A percentile compares a stretch with the other conserved stretches of the same genome.
These are phyloP conservation scores for Austrofundulus limnaeus DNA, from an alignment of 2,113 vertebrate genomes.

Conservation along the genomic window DNA sequence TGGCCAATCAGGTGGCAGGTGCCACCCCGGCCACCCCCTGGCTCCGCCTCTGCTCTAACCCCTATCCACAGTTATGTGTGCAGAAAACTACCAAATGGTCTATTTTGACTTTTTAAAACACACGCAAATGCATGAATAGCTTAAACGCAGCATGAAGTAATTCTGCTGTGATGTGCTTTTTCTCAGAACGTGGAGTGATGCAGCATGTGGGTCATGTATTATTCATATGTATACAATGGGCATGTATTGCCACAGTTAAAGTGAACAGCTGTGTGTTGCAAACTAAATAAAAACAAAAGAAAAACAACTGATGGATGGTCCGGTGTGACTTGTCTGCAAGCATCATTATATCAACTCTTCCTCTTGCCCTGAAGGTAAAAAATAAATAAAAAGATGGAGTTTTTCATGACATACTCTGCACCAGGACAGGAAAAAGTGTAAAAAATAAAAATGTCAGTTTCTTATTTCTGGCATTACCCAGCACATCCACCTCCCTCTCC, in stretches of 20 bases:
- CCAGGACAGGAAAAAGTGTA: slow-evolving; percentile 33
- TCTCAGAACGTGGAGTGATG: slow-evolving; percentile 42
- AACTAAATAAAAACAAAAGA: slow-evolving; percentile 6
- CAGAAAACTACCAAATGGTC: too few relatives aligned
- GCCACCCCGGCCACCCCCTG: too few relatives aligned
- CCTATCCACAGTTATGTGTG: too few relatives aligned
- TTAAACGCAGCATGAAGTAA: slow-evolving; percentile 34
- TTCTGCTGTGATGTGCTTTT: slow-evolving; percentile 45
- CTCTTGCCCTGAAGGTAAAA: neutral
- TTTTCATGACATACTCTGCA: too few relatives aligned
- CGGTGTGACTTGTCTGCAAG: too few relatives aligned
- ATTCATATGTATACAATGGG: slow-evolving; percentile 62
- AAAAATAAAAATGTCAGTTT: slow-evolving; percentile 28
- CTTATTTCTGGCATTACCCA: slow-evolving; percentile 80
- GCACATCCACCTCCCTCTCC: slow-evolving; percentile 54
- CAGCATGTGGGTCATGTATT: slow-evolving; percentile 47
- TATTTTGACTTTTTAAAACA: too few relatives aligned
- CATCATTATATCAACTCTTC: slow-evolving; percentile 7
- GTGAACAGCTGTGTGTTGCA: slow-evolving; percentile 35
- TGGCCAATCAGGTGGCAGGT: too few relatives aligned
- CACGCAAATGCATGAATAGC: slow-evolving; percentile 17
- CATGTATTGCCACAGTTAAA: slow-evolving; percentile 54
- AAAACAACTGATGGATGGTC: too few relatives aligned
- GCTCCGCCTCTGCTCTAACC: too few relatives aligned
- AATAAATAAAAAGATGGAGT: slow-evolving; percentile 9